Evolutionary conservation across 2,797 vertebrate species (phyloP), one percentile per base, ranked within the genome.

Genomic region (Dicrostonyx torquatus): DNA sequence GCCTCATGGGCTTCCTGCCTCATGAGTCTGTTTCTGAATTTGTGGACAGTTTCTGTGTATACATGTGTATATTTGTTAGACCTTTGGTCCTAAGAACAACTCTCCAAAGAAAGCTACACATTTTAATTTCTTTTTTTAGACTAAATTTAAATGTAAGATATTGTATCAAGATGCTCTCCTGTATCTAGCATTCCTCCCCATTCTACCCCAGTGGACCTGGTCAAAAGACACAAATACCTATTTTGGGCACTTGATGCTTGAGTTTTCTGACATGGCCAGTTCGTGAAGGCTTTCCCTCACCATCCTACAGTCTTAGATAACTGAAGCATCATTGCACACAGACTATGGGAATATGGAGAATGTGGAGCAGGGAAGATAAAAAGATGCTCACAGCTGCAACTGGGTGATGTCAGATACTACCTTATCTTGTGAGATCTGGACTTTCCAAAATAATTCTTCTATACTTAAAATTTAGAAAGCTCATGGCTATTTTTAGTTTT

Each of bases 401-500:
- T 37, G 43, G 17, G 15, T 58, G 37, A 95, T 22, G n/a, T 55
- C 88, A 73, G 40, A 20, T 66, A 48, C 15, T 70, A 70, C 62
- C 84, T 34, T 58, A 82, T 48, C 58, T 62, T 24, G 8, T 31
- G 78, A 78, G 43, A 62, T 6, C 10, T 83, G 29, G 55, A 4
- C 26, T 83, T 92, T 76, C 91, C 73, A 66, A 86, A 89, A 91
- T 1, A 91, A 72, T 87, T 40, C 12, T 89, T 83, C 37, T 5
- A 58, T 58, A 13, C 31, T 85, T 68, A 43, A 66, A 60, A 82
- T 55, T 90, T 62, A 62, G 26, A 80, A 92, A 87, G 18, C 24
- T 92, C 31, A 50, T 12, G n/a, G 26, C 64, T 48, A 85, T 96
- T 80, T 96, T 66, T 72, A 68, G 26, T 34, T 64, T 70, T 53